Percentiles rank a stretch among this genome's conserved stretches.
phyloP scores from a whole-genome alignment of 2,113 vertebrate genomes.

The Lepus timidus region DNA sequence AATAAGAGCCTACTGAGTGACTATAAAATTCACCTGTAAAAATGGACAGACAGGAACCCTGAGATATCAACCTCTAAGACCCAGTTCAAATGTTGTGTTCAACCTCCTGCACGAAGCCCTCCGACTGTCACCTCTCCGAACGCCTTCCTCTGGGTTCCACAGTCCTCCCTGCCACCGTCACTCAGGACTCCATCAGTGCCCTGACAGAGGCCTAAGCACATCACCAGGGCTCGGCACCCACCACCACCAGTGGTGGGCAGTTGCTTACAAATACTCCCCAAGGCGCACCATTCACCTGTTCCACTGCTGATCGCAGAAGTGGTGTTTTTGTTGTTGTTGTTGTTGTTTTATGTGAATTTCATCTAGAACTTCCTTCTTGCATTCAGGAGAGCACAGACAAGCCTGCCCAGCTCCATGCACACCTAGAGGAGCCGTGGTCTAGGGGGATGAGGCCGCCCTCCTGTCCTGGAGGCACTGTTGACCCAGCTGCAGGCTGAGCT shows the following conservation, averaged over 20 bases:
- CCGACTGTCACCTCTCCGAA: background rate
- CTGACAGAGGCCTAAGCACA: background rate
- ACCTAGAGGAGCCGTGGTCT: background rate
- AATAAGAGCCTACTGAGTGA: background rate
- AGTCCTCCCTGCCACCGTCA: too few species aligned
- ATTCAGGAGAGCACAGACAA: background rate
- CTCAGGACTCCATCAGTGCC: background rate
- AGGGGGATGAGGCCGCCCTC: background rate
- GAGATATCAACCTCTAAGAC: background rate
- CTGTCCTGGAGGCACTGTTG: background rate
- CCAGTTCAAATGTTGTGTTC: background rate
- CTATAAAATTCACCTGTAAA: slow-evolving; percentile 39
- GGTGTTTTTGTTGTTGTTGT: background rate
- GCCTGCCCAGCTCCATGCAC: background rate
- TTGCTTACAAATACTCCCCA: background rate
- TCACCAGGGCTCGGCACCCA: background rate
- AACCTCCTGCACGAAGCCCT: background rate
- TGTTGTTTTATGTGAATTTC: background rate
- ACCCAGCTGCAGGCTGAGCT: background rate
- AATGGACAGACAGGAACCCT: background rate
- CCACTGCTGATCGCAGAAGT: background rate
- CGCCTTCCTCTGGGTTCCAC: background rate
- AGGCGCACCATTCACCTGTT: background rate
- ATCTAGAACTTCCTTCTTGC: background rate
- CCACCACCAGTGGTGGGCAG: background rate